Percentiles rank a stretch among this genome's conserved stretches.
Evolutionary conservation across 2,797 vertebrate genomes (phyloP).

Genomic region (Malacoctenus gilli): DNA sequence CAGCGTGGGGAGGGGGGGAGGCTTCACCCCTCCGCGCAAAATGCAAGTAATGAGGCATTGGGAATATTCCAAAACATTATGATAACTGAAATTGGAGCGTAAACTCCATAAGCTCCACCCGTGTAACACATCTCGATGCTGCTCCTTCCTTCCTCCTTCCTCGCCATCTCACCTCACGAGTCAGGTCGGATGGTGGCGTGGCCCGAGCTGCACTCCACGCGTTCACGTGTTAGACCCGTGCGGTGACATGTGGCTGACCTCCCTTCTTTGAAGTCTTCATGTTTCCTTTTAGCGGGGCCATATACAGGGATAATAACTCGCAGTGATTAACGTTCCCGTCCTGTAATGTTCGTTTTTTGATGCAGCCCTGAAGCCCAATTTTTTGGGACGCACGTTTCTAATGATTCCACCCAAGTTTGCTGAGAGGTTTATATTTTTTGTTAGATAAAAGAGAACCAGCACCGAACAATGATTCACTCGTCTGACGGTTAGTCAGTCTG

Average conservation of each 20-base stretch:
- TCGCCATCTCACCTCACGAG: too few relatives aligned
- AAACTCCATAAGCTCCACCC: constrained; percentile 71
- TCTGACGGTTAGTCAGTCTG: constrained; percentile 27
- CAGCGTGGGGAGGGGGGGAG: constrained; percentile 53
- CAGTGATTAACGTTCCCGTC: constrained; percentile 15
- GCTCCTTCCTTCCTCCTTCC: too few relatives aligned
- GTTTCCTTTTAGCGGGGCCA: too few relatives aligned
- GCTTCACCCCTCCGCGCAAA: constrained; percentile 69
- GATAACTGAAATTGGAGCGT: constrained; percentile 76
- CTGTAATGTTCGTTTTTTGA: constrained; percentile 3
- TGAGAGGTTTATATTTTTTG: constrained; percentile 30
- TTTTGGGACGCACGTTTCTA: constrained; percentile 10
- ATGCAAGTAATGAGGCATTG: constrained; percentile 81
- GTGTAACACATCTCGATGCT: constrained; percentile 71
- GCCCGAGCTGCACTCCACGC: constrained; percentile 26
- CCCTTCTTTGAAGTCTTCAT: constrained; percentile 35
- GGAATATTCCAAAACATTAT: constrained; percentile 82
- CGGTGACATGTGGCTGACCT: constrained; percentile 26
- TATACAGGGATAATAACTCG: constrained; percentile 31
- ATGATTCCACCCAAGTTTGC: constrained; percentile 17
- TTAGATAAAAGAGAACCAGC: constrained; percentile 19
- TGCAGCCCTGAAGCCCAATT: constrained; percentile 18
- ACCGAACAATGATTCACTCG: constrained; percentile 31
- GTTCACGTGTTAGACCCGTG: constrained; percentile 28
- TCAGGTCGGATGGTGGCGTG: too few relatives aligned